Evolutionary conservation across 1,140 invertebrate species (phyloP), one percentile per base, ranked within the genome.

Genomic region (Penaeus indicus): DNA sequence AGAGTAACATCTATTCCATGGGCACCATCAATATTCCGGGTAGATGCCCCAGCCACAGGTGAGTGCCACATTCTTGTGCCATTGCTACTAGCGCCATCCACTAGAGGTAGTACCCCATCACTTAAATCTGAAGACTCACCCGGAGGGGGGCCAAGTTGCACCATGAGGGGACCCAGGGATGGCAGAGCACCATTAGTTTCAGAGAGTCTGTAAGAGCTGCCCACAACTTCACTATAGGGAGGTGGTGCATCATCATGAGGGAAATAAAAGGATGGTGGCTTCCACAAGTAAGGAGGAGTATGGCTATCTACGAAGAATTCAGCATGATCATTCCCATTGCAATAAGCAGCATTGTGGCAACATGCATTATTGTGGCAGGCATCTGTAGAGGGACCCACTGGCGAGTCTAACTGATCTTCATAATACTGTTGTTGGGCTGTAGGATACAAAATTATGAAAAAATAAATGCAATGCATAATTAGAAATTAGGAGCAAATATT

Each of bases 141-240:
- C n/a, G 69, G 47, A 47, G 88, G n/a, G 7, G 88, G 64, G 21
- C 84, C 84, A 32, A 89, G 84, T 27, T 89, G 88, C 47, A 85
- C 77, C 88, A 89, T 89, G 16, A 89, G 27, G 63, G 88, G 84
- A 61, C 84, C 69, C 47, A 89, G 62, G 11, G 88, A 32, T 27
- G 88, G 83, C 27, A 85, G 47, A 54, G 87, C 72, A 25, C 62
- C 32, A n/a, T 82, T 77, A 27, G 80, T 75, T 64, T 89, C 84
- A 38, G 75, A 47, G 42, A 85, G 22, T 62, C 84, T 81, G 27
- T 75, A 75, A n/a, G 83, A 81, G 38, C 61, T 89, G n/a, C 42
- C 64, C 21, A 90, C 84, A 21, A 89, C 90, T 84, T 90, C 90
- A 80, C 90, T 90, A 84, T 90, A 90, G 7, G 90, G 90, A 86